A percentile compares a stretch with the other conserved stretches of the same genome.
These are phyloP conservation scores for Micropoecilia bifurca DNA, from an alignment of 2,797 vertebrate genomes.

Conservation along the genomic window DNA sequence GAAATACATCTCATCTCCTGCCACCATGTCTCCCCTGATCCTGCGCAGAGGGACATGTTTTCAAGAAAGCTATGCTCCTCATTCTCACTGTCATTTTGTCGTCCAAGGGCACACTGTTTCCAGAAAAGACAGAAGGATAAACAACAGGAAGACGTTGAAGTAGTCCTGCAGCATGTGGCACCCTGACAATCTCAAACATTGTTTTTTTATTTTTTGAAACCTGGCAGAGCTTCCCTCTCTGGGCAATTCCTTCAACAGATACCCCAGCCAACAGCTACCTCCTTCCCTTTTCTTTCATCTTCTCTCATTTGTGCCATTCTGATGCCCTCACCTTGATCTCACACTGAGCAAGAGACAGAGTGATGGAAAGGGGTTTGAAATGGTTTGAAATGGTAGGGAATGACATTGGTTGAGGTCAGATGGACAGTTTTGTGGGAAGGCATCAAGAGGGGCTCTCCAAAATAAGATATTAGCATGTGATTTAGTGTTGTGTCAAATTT, in stretches of 20 bases:
- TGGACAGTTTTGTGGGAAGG: conserved; percentile 27
- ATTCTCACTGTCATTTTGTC: conserved; percentile 44
- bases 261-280: conserved; percentile 50
- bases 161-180: conserved; percentile 39
- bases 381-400: conserved; percentile 35
- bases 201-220: conserved; percentile 34
- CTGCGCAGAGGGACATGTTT: conserved; percentile 73
- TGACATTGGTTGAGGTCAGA: conserved; percentile 8
- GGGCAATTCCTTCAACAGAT: conserved; percentile 48
- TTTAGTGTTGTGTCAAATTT: neutral
- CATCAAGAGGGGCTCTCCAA: conserved; percentile 21
- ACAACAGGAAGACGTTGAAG: conserved; percentile 45
- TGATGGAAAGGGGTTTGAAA: conserved; percentile 48
- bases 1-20: conserved; percentile 54
- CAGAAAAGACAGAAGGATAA: conserved; percentile 53
- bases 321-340: conserved; percentile 44
- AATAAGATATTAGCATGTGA: conserved; percentile 11
- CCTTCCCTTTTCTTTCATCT: conserved; percentile 18
- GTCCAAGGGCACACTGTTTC: conserved; percentile 34
- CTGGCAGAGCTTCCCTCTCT: conserved; percentile 50
- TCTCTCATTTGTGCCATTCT: conserved; percentile 26
- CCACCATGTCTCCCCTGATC: conserved; percentile 67
- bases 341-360: conserved; percentile 38
- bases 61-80: conserved; percentile 47
- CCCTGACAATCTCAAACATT: conserved; percentile 51